phyloP scores from a whole-genome alignment of 2,888 invertebrate genomes.

The Eilema caniola region DNA sequence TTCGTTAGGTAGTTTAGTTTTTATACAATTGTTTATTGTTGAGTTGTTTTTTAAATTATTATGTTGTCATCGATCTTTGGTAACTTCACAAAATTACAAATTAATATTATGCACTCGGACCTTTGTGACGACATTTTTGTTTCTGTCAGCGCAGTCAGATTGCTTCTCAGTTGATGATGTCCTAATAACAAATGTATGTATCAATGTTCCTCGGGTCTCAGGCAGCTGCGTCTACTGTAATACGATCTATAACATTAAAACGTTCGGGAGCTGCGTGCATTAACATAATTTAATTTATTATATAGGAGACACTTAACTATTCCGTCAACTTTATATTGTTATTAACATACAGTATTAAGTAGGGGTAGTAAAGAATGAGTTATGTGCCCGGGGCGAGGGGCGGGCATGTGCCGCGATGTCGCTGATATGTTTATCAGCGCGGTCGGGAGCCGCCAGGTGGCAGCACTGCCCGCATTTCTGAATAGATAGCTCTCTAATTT shows the following conservation, averaged over 20 bases:
- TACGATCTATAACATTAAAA: not conserved
- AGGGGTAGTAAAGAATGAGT: slow-evolving; percentile 30
- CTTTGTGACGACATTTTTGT: not conserved
- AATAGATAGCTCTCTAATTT: slow-evolving; percentile 76
- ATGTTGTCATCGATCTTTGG: too few species aligned
- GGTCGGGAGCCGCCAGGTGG: slow-evolving; percentile 64
- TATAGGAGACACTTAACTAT: not conserved
- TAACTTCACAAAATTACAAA: too few species aligned
- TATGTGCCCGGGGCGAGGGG: slow-evolving; percentile 2
- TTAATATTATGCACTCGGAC: too few species aligned
- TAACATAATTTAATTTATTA: not conserved
- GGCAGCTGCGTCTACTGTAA: not conserved
- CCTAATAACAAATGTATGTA: not conserved
- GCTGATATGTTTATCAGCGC: slow-evolving; percentile 63
- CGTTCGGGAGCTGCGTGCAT: not conserved
- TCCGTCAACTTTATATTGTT: slow-evolving; percentile 2
- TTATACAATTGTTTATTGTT: too few species aligned
- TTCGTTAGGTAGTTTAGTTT: too few species aligned
- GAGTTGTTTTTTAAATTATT: too few species aligned
- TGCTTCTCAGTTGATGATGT: not conserved
- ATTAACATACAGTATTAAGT: slow-evolving; percentile 15
- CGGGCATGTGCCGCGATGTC: slow-evolving; percentile 15
- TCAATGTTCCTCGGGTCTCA: too few species aligned
- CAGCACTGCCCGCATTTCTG: slow-evolving; percentile 69
- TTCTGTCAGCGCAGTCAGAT: not conserved